phyloP scores from a whole-genome alignment of 2,888 invertebrate species.

The Lissonota sp. region DNA sequence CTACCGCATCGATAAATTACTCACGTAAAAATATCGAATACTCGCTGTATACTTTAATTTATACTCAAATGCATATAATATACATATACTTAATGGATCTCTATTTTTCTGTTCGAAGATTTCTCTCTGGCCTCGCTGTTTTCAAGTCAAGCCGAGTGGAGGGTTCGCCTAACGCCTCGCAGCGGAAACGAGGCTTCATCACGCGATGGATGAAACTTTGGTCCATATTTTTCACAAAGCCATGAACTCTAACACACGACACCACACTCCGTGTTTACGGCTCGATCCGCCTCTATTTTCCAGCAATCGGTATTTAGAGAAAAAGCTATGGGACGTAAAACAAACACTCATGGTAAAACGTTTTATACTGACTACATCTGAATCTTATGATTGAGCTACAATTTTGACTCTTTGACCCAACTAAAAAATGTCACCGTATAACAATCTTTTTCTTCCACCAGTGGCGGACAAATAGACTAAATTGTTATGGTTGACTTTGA shows the following conservation, averaged over 20 bases:
- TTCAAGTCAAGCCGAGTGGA: constrained; percentile 14
- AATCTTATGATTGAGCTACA: too few species aligned
- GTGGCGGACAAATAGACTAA: too few species aligned
- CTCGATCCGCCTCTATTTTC: too few species aligned
- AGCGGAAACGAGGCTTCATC: constrained; percentile 60
- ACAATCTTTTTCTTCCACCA: too few species aligned
- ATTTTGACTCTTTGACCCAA: too few species aligned
- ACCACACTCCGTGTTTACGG: not conserved
- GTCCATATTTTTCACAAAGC: constrained; percentile 50
- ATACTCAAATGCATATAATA: too few species aligned
- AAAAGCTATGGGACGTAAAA: too few species aligned
- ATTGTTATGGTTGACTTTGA: too few species aligned
- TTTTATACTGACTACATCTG: too few species aligned
- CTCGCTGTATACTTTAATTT: not conserved
- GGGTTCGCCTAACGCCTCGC: constrained; percentile 10
- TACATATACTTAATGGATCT: not conserved
- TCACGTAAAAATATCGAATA: constrained; percentile 39
- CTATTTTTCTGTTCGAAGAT: constrained; percentile 31
- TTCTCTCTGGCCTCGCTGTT: constrained; percentile 17
- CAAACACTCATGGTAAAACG: too few species aligned
- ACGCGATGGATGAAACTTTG: constrained; percentile 67
- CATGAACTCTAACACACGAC: constrained; percentile 23
- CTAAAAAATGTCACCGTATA: too few species aligned
- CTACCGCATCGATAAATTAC: constrained; percentile 19
- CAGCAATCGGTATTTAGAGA: too few species aligned